Conservation (phyloP, 2,888 invertebrate species). For the Cyrtodaria siliqua region DNA sequence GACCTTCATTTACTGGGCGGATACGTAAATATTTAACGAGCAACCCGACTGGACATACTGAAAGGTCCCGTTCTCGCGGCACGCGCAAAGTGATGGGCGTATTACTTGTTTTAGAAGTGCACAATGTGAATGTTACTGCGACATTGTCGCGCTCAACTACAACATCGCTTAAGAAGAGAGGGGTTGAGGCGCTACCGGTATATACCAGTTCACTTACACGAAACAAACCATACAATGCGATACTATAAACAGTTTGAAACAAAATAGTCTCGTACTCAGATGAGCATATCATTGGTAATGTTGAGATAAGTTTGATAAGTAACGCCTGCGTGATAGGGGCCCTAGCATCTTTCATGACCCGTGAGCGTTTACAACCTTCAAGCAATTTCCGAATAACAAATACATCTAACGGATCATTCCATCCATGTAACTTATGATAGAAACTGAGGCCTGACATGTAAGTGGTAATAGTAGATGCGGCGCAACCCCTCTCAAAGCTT, state of each 20-base stretch:
- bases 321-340: background rate
- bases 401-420: background rate
- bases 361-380: background rate
- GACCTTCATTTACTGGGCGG: no score
- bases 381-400: background rate
- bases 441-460: background rate
- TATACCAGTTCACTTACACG: background rate
- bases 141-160: no score
- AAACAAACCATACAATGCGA: background rate
- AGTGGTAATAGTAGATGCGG: background rate
- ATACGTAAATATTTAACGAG: no score
- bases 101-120: no score
- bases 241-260: background rate
- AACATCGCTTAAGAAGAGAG: no score
- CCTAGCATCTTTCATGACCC: background rate
- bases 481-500: background rate
- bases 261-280: background rate
- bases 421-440: background rate
- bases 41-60: no score
- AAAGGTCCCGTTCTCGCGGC: no score
- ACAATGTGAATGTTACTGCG: no score
- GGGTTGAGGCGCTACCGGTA: no score
- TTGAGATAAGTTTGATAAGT: background rate
- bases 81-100: no score
- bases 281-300: background rate